Conservation (phyloP, 2,888 invertebrate genomes). For the Cantharis lateralis region DNA sequence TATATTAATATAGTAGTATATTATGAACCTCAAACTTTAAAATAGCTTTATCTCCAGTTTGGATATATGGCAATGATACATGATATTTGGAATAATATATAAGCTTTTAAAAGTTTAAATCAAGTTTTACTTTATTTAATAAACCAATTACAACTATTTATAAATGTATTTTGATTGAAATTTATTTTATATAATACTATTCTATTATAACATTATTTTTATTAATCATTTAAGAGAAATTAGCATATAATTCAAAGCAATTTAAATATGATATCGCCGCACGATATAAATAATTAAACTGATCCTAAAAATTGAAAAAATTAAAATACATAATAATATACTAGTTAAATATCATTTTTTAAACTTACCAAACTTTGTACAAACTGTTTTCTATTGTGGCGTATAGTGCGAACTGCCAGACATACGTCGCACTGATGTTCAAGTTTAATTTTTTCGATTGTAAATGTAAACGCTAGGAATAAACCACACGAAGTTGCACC, state of each 20-base stretch:
- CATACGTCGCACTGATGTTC: constrained; percentile 55
- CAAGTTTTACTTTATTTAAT: too few species aligned
- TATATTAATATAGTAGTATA: too few species aligned
- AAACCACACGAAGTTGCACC: constrained; percentile 53
- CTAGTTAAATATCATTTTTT: neutral
- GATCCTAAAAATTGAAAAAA: constrained; percentile 40
- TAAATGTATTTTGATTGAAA: neutral
- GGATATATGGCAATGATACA: too few species aligned
- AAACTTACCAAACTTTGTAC: constrained; percentile 43
- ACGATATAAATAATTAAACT: constrained; percentile 48
- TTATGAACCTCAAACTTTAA: too few species aligned
- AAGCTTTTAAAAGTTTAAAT: too few species aligned
- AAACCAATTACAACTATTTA: neutral
- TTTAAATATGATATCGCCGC: constrained; percentile 43
- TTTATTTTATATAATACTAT: neutral
- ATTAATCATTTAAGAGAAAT: constrained; percentile 35
- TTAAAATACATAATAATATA: neutral
- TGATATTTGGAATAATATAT: too few species aligned
- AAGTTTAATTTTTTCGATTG: constrained; percentile 53
- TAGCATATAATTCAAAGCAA: constrained; percentile 46
- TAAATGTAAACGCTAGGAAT: constrained; percentile 49
- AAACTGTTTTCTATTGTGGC: constrained; percentile 50
- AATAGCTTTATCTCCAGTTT: too few species aligned
- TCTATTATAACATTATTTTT: too few species aligned
- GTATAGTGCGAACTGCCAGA: constrained; percentile 49